phyloP scores from a whole-genome alignment of 2,797 vertebrate species.

The Micromesistius poutassou region DNA sequence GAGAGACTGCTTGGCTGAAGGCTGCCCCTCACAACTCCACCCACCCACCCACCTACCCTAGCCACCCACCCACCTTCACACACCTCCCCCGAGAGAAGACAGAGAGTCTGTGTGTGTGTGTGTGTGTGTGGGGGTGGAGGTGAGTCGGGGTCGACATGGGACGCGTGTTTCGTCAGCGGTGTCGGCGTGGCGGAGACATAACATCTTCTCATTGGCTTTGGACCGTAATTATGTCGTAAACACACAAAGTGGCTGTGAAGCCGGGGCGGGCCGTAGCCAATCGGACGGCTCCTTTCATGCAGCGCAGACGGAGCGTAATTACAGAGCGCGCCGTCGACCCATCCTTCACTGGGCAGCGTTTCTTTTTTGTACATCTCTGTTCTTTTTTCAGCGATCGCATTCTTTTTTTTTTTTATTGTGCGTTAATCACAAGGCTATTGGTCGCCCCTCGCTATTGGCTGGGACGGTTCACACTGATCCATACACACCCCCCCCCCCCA shows the following conservation, averaged over 20 bases:
- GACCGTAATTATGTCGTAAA: constrained; percentile 80
- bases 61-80: constrained; percentile 1
- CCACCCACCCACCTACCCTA: too few species aligned
- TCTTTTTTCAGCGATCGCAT: constrained; percentile 69
- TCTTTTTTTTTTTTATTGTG: constrained; percentile 70
- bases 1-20: constrained; percentile 46
- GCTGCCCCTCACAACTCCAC: background rate
- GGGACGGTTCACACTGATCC: constrained; percentile 62
- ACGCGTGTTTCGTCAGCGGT: constrained; percentile 57
- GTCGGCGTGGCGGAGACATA: constrained; percentile 61
- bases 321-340: constrained; percentile 68
- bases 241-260: constrained; percentile 78
- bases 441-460: constrained; percentile 56
- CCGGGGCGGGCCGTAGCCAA: constrained; percentile 69
- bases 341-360: constrained; percentile 73
- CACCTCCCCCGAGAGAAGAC: background rate
- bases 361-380: constrained; percentile 35
- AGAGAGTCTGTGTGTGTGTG: too few species aligned
- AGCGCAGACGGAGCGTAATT: constrained; percentile 79
- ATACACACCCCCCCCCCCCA: constrained; percentile 50
- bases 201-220: constrained; percentile 81
- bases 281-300: constrained; percentile 77
- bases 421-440: constrained; percentile 76
- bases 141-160: constrained; percentile 75
- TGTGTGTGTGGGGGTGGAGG: constrained; percentile 46